Evolutionary conservation across 1,140 invertebrate genomes (phyloP).

Genomic region (Drosophila nannoptera): DNA sequence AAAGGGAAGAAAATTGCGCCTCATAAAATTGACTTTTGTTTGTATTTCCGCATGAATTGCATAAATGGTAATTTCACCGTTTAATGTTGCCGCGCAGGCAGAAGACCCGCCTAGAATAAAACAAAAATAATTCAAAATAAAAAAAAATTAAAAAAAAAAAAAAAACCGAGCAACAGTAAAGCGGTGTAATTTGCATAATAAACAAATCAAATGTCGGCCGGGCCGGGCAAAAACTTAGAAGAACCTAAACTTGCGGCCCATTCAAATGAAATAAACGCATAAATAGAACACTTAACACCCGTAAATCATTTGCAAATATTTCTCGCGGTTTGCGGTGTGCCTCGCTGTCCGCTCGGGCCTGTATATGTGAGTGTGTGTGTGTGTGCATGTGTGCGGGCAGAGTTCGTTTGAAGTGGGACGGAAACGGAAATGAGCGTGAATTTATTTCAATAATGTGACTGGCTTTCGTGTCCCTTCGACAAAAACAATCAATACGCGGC

Average conservation of each 20-base stretch:
- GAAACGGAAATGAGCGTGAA: constrained; percentile 72
- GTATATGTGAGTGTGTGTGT: background rate
- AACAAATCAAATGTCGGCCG: constrained; percentile 49
- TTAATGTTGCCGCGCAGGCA: constrained; percentile 59
- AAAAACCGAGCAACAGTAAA: constrained; percentile 8
- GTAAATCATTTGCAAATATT: constrained; percentile 73
- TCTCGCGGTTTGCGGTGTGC: constrained; percentile 49
- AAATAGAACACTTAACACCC: constrained; percentile 75
- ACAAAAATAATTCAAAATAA: constrained; percentile 32
- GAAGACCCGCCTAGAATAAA: constrained; percentile 29
- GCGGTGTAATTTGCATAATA: constrained; percentile 44
- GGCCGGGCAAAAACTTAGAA: constrained; percentile 45
- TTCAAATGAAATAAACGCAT: constrained; percentile 73
- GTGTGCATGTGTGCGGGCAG: constrained; percentile 8
- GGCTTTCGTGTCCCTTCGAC: constrained; percentile 17
- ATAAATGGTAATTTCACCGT: constrained; percentile 77
- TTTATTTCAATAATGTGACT: constrained; percentile 70
- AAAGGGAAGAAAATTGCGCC: constrained; percentile 21
- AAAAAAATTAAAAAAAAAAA: constrained; percentile 44
- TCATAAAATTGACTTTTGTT: constrained; percentile 77
- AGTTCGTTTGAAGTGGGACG: constrained; percentile 60
- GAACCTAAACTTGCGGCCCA: constrained; percentile 34
- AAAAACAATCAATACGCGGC: constrained; percentile 49
- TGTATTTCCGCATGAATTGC: constrained; percentile 77
- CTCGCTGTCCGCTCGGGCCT: background rate